Evolutionary conservation across 2,888 invertebrate genomes (phyloP), one percentile per base, ranked within the genome.

Genomic region (Mythimna loreyi): DNA sequence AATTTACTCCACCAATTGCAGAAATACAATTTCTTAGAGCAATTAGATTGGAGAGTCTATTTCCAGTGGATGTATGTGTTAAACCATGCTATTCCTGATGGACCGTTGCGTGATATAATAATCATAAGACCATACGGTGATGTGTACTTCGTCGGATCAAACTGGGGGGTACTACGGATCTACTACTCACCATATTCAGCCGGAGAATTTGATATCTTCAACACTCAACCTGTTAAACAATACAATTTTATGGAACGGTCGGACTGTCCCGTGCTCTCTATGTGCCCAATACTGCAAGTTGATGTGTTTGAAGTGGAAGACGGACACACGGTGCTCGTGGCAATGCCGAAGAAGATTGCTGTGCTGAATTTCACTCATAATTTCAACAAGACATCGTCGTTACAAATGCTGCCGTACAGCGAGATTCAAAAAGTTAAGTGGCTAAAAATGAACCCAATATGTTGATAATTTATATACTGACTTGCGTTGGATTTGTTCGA

Each of bases 271-370:
- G 91, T 93, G 0, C 72, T 93, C 0, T 89, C 92, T 0, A 83
- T 85, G 67, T 89, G 92, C 73, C 93, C 93, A 0, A 92, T 95
- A 45, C 64, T 93, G 0, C 87, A 90, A 67, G 89, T 95, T 8
- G 94, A 95, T 58, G 89, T 93, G 0, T 55, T 90, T 0, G 95
- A 95, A 82, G 75, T 79, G 0, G 88, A 90, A 49, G 86, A 90
- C 1, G 92, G 93, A 0, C 95, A 95, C 62, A 90, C 81, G 0
- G 87, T 95, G 0, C 71, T 94, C 2, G 91, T 94, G 0, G 94
- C 89, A 0, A 94, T 94, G 94, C 94, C 93, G 0, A 92, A 93
- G 63, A 94, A 94, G 77, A 88, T 95, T 13, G 92, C 90, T 0
- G 82, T 92, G 0, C 55, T 95, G 0, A 88, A 89, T n/a, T 94